Evolutionary conservation across 2,888 invertebrate genomes (phyloP).

Genomic region (Acleris emargana): DNA sequence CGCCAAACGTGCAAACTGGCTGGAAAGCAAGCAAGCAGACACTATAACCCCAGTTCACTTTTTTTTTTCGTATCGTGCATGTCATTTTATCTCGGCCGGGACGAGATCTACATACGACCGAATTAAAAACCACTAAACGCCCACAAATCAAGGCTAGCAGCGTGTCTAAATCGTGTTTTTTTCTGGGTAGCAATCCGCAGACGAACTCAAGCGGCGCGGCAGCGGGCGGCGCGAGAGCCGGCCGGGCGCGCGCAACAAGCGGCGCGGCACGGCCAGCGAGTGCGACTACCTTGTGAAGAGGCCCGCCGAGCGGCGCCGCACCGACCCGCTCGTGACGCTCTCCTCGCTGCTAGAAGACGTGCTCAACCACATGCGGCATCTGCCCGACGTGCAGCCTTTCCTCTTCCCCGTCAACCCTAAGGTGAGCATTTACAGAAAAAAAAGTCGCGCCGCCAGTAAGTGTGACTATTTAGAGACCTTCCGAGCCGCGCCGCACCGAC

Average conservation of each 20-base stretch:
- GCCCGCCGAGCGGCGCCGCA: conserved; percentile 94
- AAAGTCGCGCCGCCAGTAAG: too few relatives aligned
- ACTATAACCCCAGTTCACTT: too few relatives aligned
- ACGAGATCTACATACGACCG: too few relatives aligned
- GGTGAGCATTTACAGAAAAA: too few relatives aligned
- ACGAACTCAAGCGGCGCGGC: conserved; percentile 91
- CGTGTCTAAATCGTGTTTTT: background rate
- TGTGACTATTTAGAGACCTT: too few relatives aligned
- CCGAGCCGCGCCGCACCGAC: conserved; percentile 96
- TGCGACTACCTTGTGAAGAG: conserved; percentile 94
- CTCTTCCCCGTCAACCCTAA: conserved; percentile 97
- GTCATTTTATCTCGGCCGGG: too few relatives aligned
- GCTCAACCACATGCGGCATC: conserved; percentile 94
- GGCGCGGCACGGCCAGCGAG: conserved; percentile 67
- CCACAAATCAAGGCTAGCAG: too few relatives aligned
- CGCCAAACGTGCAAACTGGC: too few relatives aligned
- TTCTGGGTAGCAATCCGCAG: conserved; percentile 87
- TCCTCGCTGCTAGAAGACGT: conserved; percentile 96
- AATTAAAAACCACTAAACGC: too few relatives aligned
- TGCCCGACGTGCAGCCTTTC: conserved; percentile 97
- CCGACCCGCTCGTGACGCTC: conserved; percentile 97
- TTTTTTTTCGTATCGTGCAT: too few relatives aligned
- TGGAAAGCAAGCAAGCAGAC: too few relatives aligned
- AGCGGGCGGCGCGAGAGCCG: conserved; percentile 88
- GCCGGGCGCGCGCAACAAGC: conserved; percentile 55